Conservation (phyloP, 2,888 invertebrate species). For the Baronia brevicornis region DNA sequence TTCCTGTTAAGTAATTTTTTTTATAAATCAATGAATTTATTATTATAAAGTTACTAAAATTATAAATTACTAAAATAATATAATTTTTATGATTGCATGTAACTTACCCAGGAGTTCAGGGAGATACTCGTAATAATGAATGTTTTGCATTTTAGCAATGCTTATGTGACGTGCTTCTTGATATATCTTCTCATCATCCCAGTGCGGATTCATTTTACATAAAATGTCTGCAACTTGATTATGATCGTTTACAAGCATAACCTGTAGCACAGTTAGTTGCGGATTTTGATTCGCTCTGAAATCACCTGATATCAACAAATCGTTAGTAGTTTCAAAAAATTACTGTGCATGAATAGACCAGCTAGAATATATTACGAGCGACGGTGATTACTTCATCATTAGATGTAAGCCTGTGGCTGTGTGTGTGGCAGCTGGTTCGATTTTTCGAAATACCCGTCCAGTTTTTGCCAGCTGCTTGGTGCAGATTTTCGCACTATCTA, state of each 20-base stretch:
- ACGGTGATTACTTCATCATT: no score
- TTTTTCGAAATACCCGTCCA: no score
- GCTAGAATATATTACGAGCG: no score
- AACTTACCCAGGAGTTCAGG: conserved; percentile 21
- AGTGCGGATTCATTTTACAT: conserved; percentile 50
- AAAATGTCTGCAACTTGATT: conserved; percentile 11
- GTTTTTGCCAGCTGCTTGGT: no score
- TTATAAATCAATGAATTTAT: no score
- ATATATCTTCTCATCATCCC: conserved; percentile 54
- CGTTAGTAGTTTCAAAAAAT: not conserved
- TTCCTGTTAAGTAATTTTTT: no score
- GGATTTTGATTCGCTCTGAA: conserved; percentile 77
- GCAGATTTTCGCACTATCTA: no score
- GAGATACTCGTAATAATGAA: conserved; percentile 55
- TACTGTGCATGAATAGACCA: not conserved
- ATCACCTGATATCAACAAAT: conserved; percentile 58
- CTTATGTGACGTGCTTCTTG: conserved; percentile 51
- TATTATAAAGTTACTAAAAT: no score
- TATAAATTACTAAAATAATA: no score
- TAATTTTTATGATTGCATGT: no score
- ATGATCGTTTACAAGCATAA: conserved; percentile 58
- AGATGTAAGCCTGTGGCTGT: no score
- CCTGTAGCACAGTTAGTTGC: conserved; percentile 76
- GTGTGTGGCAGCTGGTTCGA: no score
- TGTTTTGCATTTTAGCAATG: conserved; percentile 54